Conservation (phyloP, 2,888 invertebrate species). For the Ichneumoninae sp. region DNA sequence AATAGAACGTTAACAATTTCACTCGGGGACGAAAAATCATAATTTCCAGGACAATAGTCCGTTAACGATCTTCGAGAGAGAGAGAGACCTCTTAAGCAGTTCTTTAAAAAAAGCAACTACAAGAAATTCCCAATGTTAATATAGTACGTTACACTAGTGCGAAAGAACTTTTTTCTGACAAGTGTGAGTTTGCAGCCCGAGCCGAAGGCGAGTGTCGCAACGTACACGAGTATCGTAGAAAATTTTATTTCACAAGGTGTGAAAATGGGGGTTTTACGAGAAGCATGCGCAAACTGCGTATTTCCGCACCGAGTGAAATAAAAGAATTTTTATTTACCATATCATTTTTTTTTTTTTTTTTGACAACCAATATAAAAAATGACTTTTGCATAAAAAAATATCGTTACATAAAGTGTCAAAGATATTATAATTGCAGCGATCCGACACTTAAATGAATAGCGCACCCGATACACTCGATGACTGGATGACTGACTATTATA, state of each 20-base stretch:
- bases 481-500: slow-evolving; percentile 50
- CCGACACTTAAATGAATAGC: slow-evolving; percentile 34
- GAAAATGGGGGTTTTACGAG: too few species aligned
- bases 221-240: too few species aligned
- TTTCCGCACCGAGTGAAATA: too few species aligned
- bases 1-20: slow-evolving; percentile 27
- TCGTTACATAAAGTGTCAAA: neutral
- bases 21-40: slow-evolving; percentile 15
- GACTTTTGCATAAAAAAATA: neutral
- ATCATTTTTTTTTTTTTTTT: too few species aligned
- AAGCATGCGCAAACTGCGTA: too few species aligned
- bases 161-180: too few species aligned
- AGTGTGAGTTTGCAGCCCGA: too few species aligned
- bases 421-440: neutral
- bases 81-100: neutral
- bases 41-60: slow-evolving; percentile 69
- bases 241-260: too few species aligned
- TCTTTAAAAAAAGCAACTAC: neutral
- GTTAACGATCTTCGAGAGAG: slow-evolving; percentile 62
- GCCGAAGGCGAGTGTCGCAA: too few species aligned
- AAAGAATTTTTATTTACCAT: too few species aligned
- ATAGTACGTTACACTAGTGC: too few species aligned
- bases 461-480: slow-evolving; percentile 22
- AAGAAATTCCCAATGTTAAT: neutral
- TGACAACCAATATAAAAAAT: neutral